phyloP scores from a whole-genome alignment of 1,140 invertebrate species.

The Listronotus bonariensis region DNA sequence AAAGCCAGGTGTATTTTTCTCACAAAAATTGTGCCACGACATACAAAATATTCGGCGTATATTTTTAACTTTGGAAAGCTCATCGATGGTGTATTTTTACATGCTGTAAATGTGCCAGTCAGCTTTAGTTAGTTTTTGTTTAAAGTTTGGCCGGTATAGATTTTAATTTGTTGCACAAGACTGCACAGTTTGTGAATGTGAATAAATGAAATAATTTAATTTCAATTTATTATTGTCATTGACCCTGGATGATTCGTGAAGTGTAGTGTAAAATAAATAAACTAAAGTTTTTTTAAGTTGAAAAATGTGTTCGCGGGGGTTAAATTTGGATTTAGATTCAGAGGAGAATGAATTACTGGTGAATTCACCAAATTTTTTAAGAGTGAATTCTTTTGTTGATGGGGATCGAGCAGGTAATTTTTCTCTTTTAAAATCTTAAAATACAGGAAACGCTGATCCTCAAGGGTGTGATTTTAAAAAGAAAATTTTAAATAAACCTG shows the following conservation, averaged over 20 bases:
- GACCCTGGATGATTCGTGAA: too few species aligned
- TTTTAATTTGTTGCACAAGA: slow-evolving; percentile 7
- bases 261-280: not conserved
- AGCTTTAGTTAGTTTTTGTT: slow-evolving; percentile 25
- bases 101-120: slow-evolving; percentile 38
- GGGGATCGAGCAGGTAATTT: slow-evolving; percentile 39
- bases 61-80: slow-evolving; percentile 13
- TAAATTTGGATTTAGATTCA: slow-evolving; percentile 31
- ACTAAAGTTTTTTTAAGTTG: not conserved
- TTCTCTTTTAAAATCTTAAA: too few species aligned
- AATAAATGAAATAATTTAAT: too few species aligned
- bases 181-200: not conserved
- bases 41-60: too few species aligned
- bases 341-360: slow-evolving; percentile 33
- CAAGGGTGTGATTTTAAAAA: too few species aligned
- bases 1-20: too few species aligned
- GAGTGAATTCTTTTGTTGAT: slow-evolving; percentile 47
- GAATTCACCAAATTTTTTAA: slow-evolving; percentile 43
- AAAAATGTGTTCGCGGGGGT: slow-evolving; percentile 46
- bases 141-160: slow-evolving; percentile 5
- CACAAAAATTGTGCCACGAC: too few species aligned
- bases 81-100: slow-evolving; percentile 31
- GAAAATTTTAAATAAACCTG: too few species aligned
- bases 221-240: slow-evolving; percentile 7
- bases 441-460: too few species aligned